Percentiles rank a stretch among this genome's conserved stretches.
These are phyloP conservation scores for Heliconius hortense DNA, from an alignment of 2,888 invertebrate species.

Conservation along the genomic window DNA sequence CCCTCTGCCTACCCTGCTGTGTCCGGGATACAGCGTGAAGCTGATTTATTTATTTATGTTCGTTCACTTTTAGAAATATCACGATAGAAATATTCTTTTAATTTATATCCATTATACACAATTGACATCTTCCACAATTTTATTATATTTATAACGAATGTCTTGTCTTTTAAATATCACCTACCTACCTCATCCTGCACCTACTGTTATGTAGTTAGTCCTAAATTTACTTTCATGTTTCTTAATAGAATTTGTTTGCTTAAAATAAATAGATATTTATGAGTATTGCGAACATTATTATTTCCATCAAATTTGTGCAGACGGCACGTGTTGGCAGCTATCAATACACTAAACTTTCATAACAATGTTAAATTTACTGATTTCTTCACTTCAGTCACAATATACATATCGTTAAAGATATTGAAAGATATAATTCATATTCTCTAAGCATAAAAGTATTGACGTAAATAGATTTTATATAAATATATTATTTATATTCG, in stretches of 20 bases:
- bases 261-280: slow-evolving; percentile 41
- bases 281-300: slow-evolving; percentile 58
- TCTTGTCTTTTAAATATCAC: not conserved
- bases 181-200: not conserved
- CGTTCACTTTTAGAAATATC: too few relatives aligned
- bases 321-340: slow-evolving; percentile 72
- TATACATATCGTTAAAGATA: slow-evolving; percentile 49
- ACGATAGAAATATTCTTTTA: too few relatives aligned
- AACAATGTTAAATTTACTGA: slow-evolving; percentile 60
- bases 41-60: too few relatives aligned
- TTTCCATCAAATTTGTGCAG: slow-evolving; percentile 57
- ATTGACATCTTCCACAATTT: too few relatives aligned
- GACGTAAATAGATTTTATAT: slow-evolving; percentile 40
- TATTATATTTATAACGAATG: too few relatives aligned
- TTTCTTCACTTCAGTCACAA: slow-evolving; percentile 50
- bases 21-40: too few relatives aligned
- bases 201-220: not conserved
- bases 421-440: slow-evolving; percentile 41
- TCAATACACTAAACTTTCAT: slow-evolving; percentile 60
- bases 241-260: slow-evolving; percentile 6
- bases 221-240: not conserved
- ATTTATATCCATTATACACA: not conserved
- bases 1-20: too few relatives aligned
- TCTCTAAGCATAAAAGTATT: slow-evolving; percentile 43
- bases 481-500: slow-evolving; percentile 8